Evolutionary conservation across 1,140 invertebrate species (phyloP), one percentile per base, ranked within the genome.

Genomic region (Paralvinella palmiformis): DNA sequence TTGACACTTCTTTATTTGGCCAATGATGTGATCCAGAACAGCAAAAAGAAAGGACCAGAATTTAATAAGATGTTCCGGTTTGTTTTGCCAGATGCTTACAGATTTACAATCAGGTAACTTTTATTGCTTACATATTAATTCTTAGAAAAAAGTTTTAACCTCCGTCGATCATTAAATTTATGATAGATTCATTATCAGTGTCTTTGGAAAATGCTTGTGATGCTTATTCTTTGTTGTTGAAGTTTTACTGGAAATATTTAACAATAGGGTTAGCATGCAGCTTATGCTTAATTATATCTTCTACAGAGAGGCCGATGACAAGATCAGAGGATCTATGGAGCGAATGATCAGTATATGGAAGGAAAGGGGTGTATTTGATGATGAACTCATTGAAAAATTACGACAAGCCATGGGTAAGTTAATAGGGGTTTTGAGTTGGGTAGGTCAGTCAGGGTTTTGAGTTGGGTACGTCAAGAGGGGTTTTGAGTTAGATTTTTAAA

Each of bases 21-120:
- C 3, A 99, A 99, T 85, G 96, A 99, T 86, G 93, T 98, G 29
- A 95, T 98, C 68, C 96, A 98, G 79, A 98, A 98, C 74, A 94
- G 94, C 75, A 93, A 92, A 74, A 97, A 96, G 75, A 98, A 98
- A 81, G 94, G 93, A 0, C 92, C 93, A 5, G 94, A 98, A 80
- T 98, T 94, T 84, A 89, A 90, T 13, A 89, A 89, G 79, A 75
- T 77, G 36, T 84, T 82, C 73, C 73, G 68, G 10, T 63, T 72
- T 6, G 76, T 80, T 55, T 57, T 83, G 29, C 69, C 72, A n/a
- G 75, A 80, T 45, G 81, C 78, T 1, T 75, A 75, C 63, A 69
- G 66, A 44, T 61, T 69, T 53, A 70, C 72, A 33, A 66, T 69
- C 52, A 79, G 75, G 77, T 79, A 73, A 68, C 64, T 58, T 22